Base-by-base conservation (phyloP, 2,888 invertebrate species). In the Epistrophe grossulariae region DNA sequence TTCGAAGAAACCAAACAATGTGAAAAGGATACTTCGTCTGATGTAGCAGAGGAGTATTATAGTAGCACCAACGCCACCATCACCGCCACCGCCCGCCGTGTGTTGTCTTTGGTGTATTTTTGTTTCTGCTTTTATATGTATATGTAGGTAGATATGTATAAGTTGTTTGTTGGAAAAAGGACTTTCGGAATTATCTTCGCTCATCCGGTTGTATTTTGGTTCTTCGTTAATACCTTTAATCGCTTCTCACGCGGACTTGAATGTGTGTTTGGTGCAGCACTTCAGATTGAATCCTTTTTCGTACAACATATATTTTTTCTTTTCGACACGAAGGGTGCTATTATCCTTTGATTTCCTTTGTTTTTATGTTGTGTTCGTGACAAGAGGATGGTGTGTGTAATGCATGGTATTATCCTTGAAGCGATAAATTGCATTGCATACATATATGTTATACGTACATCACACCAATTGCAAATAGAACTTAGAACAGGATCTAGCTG, bases 381-480 rank as follows among this genome's bases (percentile, higher is more conserved):
- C 87, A 82, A 78, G 74, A 73, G 76, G 38, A 60, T 48, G 52
- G 55, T 70, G 52, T 55, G 71, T 82, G 87, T 82, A 87, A 79
- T 82, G 59, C 78, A 62, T 52, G 55, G 71, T 71, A 79, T 85
- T 85, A 82, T 87, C 85, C 85, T 76, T 87, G 79, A 87, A 82
- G 82, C 79, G 82, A 76, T 74, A 82, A 87, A 87, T 87, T 87
- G 82, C 85, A 82, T 74, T 79, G 78, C 78, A 77, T 62, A 84
- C 13, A 40, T 28, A 57, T 15, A 10, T 24, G 24, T 24, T 24
- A n/a, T n/a, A 24, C 24, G 66, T 68, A 59, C 59, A 40, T 35
- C 13, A 19, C 38, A 15, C 66, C n/a, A n/a, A 80, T 62, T 28
- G 68, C 78, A 79, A 78, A 81, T 64, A 85, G 68, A 68, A 66